Evolutionary conservation across 1,140 invertebrate species (phyloP).

Genomic region (Tenebrio molitor): DNA sequence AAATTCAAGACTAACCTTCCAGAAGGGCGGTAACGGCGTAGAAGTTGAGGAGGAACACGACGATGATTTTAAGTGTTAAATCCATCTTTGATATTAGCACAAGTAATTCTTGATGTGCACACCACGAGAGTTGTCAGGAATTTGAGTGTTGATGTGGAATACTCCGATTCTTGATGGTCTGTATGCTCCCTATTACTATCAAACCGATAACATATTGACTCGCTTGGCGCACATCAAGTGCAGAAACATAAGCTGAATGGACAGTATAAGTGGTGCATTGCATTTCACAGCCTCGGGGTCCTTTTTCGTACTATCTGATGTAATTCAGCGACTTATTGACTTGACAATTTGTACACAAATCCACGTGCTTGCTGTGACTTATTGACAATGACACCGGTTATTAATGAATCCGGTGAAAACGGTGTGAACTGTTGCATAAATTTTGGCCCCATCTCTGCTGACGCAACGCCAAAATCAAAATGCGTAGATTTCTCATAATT

Average conservation of each 20-base stretch:
- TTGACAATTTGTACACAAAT: slow-evolving; percentile 53
- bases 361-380: slow-evolving; percentile 44
- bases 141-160: slow-evolving; percentile 48
- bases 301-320: slow-evolving; percentile 50
- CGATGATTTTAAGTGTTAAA: slow-evolving; percentile 33
- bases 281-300: slow-evolving; percentile 53
- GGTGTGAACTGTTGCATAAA: no score
- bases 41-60: slow-evolving; percentile 23
- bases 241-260: slow-evolving; percentile 46
- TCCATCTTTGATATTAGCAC: slow-evolving; percentile 11
- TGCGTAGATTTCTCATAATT: slow-evolving; percentile 19
- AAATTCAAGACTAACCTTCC: slow-evolving; percentile 28
- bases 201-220: slow-evolving; percentile 52
- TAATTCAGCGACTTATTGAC: slow-evolving; percentile 49
- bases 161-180: slow-evolving; percentile 47
- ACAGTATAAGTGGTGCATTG: slow-evolving; percentile 50
- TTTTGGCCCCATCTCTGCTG: no score
- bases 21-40: slow-evolving; percentile 31
- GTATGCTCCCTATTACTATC: slow-evolving; percentile 50
- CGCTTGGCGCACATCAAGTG: slow-evolving; percentile 41
- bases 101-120: slow-evolving; percentile 43
- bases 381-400: neutral
- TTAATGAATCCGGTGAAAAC: no score
- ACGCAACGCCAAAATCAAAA: no score
- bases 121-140: slow-evolving; percentile 40